phyloP scores from a whole-genome alignment of 2,888 invertebrate genomes.

The Tyria jacobaeae region DNA sequence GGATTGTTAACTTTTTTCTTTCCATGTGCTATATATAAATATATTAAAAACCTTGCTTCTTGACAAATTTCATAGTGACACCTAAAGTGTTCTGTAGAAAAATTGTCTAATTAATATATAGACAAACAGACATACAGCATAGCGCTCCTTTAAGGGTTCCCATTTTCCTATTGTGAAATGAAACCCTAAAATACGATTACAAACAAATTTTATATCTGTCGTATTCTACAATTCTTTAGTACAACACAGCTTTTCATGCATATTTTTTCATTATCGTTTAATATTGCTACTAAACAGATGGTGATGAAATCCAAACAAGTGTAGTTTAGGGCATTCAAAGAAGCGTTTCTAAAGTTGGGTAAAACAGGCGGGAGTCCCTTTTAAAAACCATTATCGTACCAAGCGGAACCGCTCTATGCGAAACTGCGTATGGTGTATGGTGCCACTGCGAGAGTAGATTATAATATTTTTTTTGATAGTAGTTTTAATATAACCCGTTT shows the following conservation, averaged over 20 bases:
- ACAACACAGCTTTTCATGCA: neutral
- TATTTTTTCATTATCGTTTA: neutral
- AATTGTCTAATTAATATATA: too few relatives aligned
- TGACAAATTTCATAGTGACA: too few relatives aligned
- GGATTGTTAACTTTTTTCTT: too few relatives aligned
- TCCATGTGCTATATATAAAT: too few relatives aligned
- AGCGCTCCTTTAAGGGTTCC: too few relatives aligned
- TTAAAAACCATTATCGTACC: slow-evolving; percentile 71
- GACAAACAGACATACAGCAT: too few relatives aligned
- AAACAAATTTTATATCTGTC: neutral
- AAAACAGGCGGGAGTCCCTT: slow-evolving; percentile 59
- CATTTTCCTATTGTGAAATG: too few relatives aligned
- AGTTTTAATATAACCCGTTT: too few relatives aligned
- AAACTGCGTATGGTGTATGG: slow-evolving; percentile 55
- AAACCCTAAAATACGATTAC: too few relatives aligned
- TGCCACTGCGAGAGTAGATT: slow-evolving; percentile 39
- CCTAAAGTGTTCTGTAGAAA: too few relatives aligned
- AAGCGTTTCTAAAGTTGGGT: slow-evolving; percentile 36
- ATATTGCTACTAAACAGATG: slow-evolving; percentile 33
- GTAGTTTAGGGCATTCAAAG: slow-evolving; percentile 32
- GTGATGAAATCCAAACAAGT: slow-evolving; percentile 24
- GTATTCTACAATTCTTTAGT: neutral
- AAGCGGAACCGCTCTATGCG: slow-evolving; percentile 65
- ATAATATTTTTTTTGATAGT: neutral
- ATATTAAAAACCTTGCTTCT: too few relatives aligned